These are phyloP conservation scores for Amphilophus citrinellus DNA, from an alignment of 2,113 vertebrate genomes.

Conservation along the genomic window DNA sequence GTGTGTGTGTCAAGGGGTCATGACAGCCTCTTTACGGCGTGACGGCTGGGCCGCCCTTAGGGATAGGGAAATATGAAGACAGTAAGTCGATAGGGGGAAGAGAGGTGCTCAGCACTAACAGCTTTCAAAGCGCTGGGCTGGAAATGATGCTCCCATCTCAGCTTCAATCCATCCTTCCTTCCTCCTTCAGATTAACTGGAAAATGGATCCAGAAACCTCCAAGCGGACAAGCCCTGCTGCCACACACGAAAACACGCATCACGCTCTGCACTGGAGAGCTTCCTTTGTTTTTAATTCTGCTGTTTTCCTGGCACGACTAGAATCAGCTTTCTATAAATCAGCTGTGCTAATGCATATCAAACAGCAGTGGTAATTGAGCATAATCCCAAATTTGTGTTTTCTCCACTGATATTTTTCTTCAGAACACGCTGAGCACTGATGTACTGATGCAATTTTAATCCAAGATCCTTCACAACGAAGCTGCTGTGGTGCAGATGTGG, in stretches of 20 bases:
- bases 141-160: conserved; percentile 58
- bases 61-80: conserved; percentile 74
- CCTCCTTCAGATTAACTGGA: conserved; percentile 50
- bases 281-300: background rate
- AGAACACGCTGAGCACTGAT: conserved; percentile 15
- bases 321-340: background rate
- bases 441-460: conserved; percentile 52
- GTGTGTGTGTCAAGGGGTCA: conserved; percentile 24
- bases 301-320: background rate
- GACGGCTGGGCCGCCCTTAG: conserved; percentile 59
- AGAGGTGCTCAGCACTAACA: conserved; percentile 65
- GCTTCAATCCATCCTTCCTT: conserved; percentile 21
- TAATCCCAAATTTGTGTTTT: background rate
- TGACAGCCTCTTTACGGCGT: conserved; percentile 73
- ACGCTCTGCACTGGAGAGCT: background rate
- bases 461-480: conserved; percentile 23
- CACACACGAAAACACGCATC: background rate
- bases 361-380: conserved; percentile 11
- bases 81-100: conserved; percentile 74
- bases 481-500: conserved; percentile 22
- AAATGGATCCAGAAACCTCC: conserved; percentile 64
- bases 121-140: conserved; percentile 61
- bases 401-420: background rate
- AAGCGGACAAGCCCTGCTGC: background rate
- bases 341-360: background rate